phyloP scores from a whole-genome alignment of 2,113 vertebrate species.

The Ptyas mucosa region DNA sequence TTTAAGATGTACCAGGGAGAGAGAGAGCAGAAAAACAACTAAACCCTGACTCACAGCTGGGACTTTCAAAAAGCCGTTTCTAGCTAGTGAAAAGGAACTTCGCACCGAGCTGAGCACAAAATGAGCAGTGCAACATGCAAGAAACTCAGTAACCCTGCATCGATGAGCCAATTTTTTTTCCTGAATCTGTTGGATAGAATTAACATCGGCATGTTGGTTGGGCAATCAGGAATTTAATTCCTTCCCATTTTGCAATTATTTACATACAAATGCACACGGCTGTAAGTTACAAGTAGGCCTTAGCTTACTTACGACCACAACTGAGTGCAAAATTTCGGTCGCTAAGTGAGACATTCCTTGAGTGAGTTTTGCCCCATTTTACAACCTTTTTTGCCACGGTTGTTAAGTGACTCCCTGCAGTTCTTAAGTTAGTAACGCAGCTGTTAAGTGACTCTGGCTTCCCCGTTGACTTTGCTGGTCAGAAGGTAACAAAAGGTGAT shows the following conservation, averaged over 20 bases:
- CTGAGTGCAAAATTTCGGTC: neutral
- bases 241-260: neutral
- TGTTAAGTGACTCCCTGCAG: too few species aligned
- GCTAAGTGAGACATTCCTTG: neutral
- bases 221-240: neutral
- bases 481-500: too few species aligned
- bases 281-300: neutral
- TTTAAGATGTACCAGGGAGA: neutral
- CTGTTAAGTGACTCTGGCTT: too few species aligned
- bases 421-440: too few species aligned
- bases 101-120: neutral
- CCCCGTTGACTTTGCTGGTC: too few species aligned
- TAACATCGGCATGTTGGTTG: neutral
- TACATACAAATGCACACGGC: neutral
- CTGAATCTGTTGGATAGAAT: neutral
- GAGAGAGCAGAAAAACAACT: neutral
- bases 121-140: neutral
- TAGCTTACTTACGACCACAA: neutral
- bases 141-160: neutral
- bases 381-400: too few species aligned
- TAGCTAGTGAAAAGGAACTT: constrained; percentile 4
- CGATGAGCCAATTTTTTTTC: neutral
- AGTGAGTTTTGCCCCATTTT: too few species aligned
- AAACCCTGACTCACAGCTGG: constrained; percentile 15
- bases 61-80: constrained; percentile 12